Conservation (phyloP, 2,888 invertebrate genomes). For the Zonitis immaculata region DNA sequence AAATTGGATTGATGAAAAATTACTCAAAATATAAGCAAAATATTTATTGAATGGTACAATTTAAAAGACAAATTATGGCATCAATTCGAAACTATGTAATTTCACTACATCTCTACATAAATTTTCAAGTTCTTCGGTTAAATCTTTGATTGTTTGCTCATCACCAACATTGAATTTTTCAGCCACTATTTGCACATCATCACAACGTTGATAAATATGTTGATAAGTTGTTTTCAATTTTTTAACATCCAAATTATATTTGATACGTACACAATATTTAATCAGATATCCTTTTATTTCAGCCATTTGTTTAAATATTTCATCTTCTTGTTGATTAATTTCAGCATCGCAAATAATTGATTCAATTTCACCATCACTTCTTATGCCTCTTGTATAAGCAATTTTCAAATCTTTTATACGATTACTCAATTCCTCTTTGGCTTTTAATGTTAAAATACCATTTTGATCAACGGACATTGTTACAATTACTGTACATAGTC, state of each 20-base stretch:
- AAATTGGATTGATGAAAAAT: too few species aligned
- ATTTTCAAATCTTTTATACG: constrained; percentile 21
- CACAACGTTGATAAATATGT: constrained; percentile 3
- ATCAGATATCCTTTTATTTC: constrained; percentile 22
- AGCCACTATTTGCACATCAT: background rate
- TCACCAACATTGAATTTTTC: background rate
- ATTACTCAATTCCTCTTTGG: constrained; percentile 17
- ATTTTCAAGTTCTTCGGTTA: background rate
- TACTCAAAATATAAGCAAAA: too few species aligned
- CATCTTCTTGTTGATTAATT: constrained; percentile 15
- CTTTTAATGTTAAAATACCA: constrained; percentile 25
- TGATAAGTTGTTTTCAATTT: background rate
- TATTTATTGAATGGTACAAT: too few species aligned
- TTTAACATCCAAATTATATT: constrained; percentile 10
- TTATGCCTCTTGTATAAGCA: constrained; percentile 16
- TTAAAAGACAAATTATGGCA: constrained; percentile 1
- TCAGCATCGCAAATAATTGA: constrained; percentile 14
- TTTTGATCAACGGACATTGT: constrained; percentile 21
- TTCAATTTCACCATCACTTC: constrained; percentile 21
- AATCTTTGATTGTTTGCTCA: constrained; percentile 1
- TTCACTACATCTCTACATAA: constrained; percentile 2
- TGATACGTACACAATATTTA: constrained; percentile 8
- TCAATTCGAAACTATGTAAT: constrained; percentile 1
- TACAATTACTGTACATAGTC: constrained; percentile 10
- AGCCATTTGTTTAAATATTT: constrained; percentile 15